These are phyloP conservation scores for Speoplatyrhinus poulsoni DNA, from an alignment of 2,113 vertebrate species.

Conservation along the genomic window DNA sequence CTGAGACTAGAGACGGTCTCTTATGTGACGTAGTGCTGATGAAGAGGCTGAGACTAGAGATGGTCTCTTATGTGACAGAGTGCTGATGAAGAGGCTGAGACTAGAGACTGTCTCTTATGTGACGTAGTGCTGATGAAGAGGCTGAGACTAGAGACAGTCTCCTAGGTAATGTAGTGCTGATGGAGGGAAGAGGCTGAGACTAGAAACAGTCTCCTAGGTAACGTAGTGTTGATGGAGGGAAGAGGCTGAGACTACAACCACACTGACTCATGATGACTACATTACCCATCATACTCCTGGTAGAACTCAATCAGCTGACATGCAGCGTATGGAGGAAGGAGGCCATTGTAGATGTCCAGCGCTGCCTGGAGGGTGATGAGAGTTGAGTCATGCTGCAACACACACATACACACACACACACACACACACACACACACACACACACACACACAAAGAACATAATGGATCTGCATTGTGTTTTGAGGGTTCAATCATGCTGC, in stretches of 20 bases:
- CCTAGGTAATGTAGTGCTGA: no score
- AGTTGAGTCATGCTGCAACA: constrained; percentile 79
- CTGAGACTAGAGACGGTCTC: no score
- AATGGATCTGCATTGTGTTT: neutral
- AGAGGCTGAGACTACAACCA: neutral
- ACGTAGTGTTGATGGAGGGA: no score
- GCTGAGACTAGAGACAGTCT: no score
- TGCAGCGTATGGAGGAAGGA: constrained; percentile 83
- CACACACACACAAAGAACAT: neutral
- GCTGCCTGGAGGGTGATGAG: constrained; percentile 85
- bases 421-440: neutral
- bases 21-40: no score
- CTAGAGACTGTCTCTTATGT: no score
- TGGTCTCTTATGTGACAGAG: no score
- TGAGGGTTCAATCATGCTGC: neutral
- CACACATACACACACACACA: constrained; percentile 47
- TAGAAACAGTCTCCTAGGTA: no score
- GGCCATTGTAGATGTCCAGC: constrained; percentile 81
- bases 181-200: no score
- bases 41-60: no score
- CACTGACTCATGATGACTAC: constrained; percentile 27
- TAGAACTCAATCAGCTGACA: constrained; percentile 89
- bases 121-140: no score
- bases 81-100: no score
- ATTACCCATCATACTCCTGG: constrained; percentile 82